These are phyloP conservation scores for Oncorhynchus gorbuscha DNA, from an alignment of 2,113 vertebrate species.

Conservation along the genomic window DNA sequence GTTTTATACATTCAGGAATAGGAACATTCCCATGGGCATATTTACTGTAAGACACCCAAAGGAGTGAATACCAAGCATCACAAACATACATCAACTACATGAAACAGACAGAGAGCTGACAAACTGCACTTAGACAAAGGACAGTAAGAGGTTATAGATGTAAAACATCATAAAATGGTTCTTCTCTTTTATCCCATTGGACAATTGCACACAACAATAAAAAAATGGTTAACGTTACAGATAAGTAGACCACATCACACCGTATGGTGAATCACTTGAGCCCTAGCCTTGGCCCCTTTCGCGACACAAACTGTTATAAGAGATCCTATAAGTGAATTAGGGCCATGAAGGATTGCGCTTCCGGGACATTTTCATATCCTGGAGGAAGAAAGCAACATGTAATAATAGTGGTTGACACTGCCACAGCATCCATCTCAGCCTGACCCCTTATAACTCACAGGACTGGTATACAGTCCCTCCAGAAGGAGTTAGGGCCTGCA, in stretches of 20 bases:
- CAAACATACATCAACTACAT: too few species aligned
- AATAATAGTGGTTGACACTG: conserved; percentile 47
- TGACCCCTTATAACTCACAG: conserved; percentile 40
- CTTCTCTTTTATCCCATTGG: too few species aligned
- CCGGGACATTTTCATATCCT: conserved; percentile 37
- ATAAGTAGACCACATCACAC: neutral
- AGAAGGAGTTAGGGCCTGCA: conserved; percentile 15
- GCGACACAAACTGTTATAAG: conserved; percentile 12
- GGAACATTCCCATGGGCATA: too few species aligned
- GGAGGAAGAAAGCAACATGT: conserved; percentile 43
- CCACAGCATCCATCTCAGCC: conserved; percentile 35
- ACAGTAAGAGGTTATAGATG: too few species aligned
- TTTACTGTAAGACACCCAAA: too few species aligned
- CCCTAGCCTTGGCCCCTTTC: conserved; percentile 17
- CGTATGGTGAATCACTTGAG: neutral
- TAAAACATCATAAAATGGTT: too few species aligned
- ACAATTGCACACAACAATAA: too few species aligned
- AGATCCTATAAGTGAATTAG: conserved; percentile 16
- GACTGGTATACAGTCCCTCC: conserved; percentile 20
- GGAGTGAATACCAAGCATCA: too few species aligned
- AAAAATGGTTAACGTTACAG: too few species aligned
- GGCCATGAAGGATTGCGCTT: conserved; percentile 32
- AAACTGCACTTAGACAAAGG: too few species aligned
- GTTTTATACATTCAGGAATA: too few species aligned
- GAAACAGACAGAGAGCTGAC: too few species aligned